Conservation (phyloP, 1,140 invertebrate genomes). For the Caerostris darwini region DNA sequence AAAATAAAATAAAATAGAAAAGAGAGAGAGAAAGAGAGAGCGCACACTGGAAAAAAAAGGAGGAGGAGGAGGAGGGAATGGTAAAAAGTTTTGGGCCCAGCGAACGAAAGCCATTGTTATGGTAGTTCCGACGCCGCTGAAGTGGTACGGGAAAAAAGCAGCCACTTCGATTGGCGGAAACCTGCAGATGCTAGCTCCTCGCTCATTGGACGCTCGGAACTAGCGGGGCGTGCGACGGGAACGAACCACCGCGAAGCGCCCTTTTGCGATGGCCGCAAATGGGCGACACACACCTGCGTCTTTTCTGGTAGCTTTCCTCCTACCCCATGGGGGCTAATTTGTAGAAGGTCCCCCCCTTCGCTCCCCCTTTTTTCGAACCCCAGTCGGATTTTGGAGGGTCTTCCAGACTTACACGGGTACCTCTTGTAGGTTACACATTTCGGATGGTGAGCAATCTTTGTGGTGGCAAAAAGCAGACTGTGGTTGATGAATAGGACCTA, state of each 20-base stretch:
- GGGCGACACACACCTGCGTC: constrained; percentile 72
- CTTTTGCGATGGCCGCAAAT: constrained; percentile 75
- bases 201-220: constrained; percentile 53
- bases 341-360: constrained; percentile 12
- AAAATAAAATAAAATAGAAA: constrained; percentile 16
- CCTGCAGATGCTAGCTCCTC: constrained; percentile 67
- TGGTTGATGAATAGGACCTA: constrained; percentile 19
- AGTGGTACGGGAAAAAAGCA: constrained; percentile 59
- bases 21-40: neutral
- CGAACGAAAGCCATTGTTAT: constrained; percentile 54
- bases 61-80: neutral
- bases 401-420: constrained; percentile 50
- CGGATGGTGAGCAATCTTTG: constrained; percentile 45
- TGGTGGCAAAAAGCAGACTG: constrained; percentile 33
- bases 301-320: constrained; percentile 53
- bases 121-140: constrained; percentile 68
- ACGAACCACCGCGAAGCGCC: constrained; percentile 70
- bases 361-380: neutral
- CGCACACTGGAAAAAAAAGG: neutral
- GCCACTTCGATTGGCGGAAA: constrained; percentile 74
- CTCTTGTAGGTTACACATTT: constrained; percentile 21
- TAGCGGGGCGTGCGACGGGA: constrained; percentile 71
- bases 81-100: constrained; percentile 44
- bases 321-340: constrained; percentile 69
- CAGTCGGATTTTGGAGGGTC: constrained; percentile 28